A percentile compares a stretch with the other conserved stretches of the same genome.
These are phyloP conservation scores for Unio pictorum DNA, from an alignment of 2,888 invertebrate genomes.

Conservation along the genomic window DNA sequence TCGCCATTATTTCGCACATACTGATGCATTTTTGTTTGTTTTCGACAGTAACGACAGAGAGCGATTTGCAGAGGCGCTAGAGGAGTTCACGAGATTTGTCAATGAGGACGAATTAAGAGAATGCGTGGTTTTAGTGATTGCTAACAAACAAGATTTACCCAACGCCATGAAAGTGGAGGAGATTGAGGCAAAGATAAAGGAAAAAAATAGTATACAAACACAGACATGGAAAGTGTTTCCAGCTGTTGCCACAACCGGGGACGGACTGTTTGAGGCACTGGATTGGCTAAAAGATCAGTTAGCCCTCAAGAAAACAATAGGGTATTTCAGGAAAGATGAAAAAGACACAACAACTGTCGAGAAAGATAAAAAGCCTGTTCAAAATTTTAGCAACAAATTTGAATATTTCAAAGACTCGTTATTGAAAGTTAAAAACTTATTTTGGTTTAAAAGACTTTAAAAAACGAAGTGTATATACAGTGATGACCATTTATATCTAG, in stretches of 20 bases:
- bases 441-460: no score
- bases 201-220: not conserved
- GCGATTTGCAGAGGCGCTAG: conserved; percentile 30
- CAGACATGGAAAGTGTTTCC: conserved; percentile 25
- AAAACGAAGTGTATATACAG: no score
- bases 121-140: conserved; percentile 32
- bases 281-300: conserved; percentile 27
- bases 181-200: conserved; percentile 24
- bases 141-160: conserved; percentile 53
- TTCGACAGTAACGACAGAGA: conserved; percentile 52
- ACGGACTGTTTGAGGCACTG: conserved; percentile 30
- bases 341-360: not conserved
- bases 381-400: no score
- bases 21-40: conserved; percentile 44
- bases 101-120: conserved; percentile 33
- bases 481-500: no score
- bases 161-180: conserved; percentile 31
- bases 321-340: not conserved
- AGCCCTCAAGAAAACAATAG: no score
- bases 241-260: conserved; percentile 17
- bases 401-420: no score
- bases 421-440: no score
- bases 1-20: conserved; percentile 40
- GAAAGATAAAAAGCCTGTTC: not conserved
- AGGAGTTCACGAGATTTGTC: conserved; percentile 20